Evolutionary conservation across 2,888 invertebrate genomes (phyloP).

Genomic region (Caenorhabditis imperialis): DNA sequence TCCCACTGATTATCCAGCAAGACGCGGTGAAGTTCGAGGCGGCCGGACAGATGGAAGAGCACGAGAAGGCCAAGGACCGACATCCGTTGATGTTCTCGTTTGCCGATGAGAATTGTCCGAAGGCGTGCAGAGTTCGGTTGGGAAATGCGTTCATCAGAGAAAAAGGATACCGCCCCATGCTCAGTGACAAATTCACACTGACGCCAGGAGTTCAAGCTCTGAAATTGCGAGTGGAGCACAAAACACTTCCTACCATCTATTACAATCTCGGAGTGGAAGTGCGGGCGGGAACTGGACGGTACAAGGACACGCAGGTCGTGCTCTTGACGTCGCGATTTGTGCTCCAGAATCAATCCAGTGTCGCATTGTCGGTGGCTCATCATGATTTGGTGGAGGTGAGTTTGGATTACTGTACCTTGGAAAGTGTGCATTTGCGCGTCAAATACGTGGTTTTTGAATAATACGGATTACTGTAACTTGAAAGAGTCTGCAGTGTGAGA

Average conservation of each 20-base stretch:
- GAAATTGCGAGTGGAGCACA: slow-evolving; percentile 68
- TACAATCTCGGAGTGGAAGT: slow-evolving; percentile 86
- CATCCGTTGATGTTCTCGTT: slow-evolving; percentile 94
- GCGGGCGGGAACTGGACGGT: slow-evolving; percentile 86
- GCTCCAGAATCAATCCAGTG: slow-evolving; percentile 88
- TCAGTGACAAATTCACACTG: slow-evolving; percentile 66
- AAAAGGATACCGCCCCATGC: slow-evolving; percentile 63
- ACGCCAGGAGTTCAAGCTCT: slow-evolving; percentile 72
- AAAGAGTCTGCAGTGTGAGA: too few species aligned
- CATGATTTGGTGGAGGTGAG: slow-evolving; percentile 82
- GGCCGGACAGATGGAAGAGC: slow-evolving; percentile 84
- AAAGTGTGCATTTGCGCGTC: background rate
- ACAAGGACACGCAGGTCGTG: slow-evolving; percentile 91
- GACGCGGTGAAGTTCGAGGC: slow-evolving; percentile 83
- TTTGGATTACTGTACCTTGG: too few species aligned
- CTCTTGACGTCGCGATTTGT: slow-evolving; percentile 93
- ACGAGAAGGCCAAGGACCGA: slow-evolving; percentile 93
- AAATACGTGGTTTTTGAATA: too few species aligned
- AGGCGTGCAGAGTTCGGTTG: slow-evolving; percentile 66
- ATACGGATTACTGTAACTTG: too few species aligned
- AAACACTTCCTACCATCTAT: slow-evolving; percentile 58
- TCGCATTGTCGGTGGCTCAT: slow-evolving; percentile 90
- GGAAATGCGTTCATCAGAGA: slow-evolving; percentile 60
- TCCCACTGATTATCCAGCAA: slow-evolving; percentile 95
- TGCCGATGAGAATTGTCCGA: slow-evolving; percentile 88